Conservation (phyloP, 2,888 invertebrate genomes). For the Coelopa pilipes region DNA sequence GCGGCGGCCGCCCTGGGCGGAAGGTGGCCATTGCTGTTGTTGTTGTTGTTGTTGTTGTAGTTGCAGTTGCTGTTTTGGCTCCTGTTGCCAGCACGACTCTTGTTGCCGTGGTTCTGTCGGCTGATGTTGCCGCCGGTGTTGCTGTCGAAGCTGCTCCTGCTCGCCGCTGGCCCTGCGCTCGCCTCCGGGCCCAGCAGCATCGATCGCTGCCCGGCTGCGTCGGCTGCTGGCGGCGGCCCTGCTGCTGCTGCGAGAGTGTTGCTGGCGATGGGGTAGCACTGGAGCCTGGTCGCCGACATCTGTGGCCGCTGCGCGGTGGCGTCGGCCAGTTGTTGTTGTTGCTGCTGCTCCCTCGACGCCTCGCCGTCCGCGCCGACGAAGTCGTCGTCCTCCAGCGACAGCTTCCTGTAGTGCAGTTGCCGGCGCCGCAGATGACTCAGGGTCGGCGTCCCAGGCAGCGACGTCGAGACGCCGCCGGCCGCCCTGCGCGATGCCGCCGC, state of each 20-base stretch:
- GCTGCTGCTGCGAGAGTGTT: conserved; percentile 37
- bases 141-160: conserved; percentile 10
- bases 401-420: conserved; percentile 48
- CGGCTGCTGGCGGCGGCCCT: conserved; percentile 38
- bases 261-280: conserved; percentile 38
- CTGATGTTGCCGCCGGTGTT: conserved; percentile 14
- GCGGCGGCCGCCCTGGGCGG: background rate
- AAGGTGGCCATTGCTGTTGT: conserved; percentile 10
- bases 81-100: conserved; percentile 4
- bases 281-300: conserved; percentile 36
- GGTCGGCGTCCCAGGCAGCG: conserved; percentile 54
- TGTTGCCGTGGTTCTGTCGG: conserved; percentile 2
- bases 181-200: conserved; percentile 18
- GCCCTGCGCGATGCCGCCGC: background rate
- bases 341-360: conserved; percentile 24
- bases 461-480: conserved; percentile 48
- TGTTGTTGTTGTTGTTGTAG: conserved; percentile 30
- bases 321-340: conserved; percentile 38
- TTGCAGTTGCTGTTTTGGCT: conserved; percentile 30
- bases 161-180: conserved; percentile 12
- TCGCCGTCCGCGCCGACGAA: background rate
- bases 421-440: conserved; percentile 50
- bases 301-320: conserved; percentile 21
- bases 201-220: conserved; percentile 10
- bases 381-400: conserved; percentile 46